Evolutionary conservation across 2,888 invertebrate genomes (phyloP).

Genomic region (Pollenia amentaria): DNA sequence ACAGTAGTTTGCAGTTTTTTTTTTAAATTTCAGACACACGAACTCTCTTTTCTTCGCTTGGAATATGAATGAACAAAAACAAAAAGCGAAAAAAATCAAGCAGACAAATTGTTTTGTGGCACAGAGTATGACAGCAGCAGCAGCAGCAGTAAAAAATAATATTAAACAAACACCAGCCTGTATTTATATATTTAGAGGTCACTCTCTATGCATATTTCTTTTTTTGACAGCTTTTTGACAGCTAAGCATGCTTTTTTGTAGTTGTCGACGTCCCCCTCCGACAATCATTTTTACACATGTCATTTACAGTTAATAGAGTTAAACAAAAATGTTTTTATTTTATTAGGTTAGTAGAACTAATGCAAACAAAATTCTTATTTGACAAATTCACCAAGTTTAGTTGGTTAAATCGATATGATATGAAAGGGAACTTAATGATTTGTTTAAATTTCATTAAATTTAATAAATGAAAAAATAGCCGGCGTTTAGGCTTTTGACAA

Average conservation of each 20-base stretch:
- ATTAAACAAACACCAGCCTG: slow-evolving; percentile 50
- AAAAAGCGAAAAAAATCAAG: slow-evolving; percentile 35
- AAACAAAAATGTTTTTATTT: slow-evolving; percentile 49
- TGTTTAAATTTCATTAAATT: neutral
- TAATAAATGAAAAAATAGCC: neutral
- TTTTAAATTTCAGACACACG: slow-evolving; percentile 36
- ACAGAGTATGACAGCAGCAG: slow-evolving; percentile 43
- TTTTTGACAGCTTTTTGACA: slow-evolving; percentile 81
- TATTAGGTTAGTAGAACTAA: slow-evolving; percentile 62
- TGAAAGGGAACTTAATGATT: neutral
- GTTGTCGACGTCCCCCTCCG: slow-evolving; percentile 1
- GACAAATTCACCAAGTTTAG: slow-evolving; percentile 36
- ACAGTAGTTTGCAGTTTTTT: slow-evolving; percentile 41
- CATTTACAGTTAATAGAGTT: slow-evolving; percentile 70
- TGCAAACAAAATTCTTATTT: slow-evolving; percentile 22
- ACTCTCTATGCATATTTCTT: slow-evolving; percentile 72
- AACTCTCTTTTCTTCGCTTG: slow-evolving; percentile 56
- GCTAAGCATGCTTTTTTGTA: slow-evolving; percentile 76
- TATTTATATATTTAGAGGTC: slow-evolving; percentile 78
- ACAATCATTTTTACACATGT: slow-evolving; percentile 60
- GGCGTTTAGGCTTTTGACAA: neutral
- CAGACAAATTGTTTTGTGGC: slow-evolving; percentile 71
- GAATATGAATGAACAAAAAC: slow-evolving; percentile 35
- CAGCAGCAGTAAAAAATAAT: slow-evolving; percentile 7
- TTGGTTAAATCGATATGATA: slow-evolving; percentile 44